These are phyloP conservation scores for Cosmia pyralina DNA, from an alignment of 2,888 invertebrate species.

Conservation along the genomic window DNA sequence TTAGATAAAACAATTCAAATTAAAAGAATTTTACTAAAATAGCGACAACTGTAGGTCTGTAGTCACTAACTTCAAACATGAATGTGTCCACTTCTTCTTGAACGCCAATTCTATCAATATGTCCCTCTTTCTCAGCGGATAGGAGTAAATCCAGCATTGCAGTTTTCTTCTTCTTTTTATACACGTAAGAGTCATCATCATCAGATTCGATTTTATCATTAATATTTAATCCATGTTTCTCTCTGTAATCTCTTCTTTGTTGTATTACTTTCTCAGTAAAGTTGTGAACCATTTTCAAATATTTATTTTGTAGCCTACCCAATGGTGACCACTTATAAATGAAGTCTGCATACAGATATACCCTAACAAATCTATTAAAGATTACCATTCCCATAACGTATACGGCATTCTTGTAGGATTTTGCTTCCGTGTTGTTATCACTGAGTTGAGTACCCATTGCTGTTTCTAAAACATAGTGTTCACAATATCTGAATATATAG, in stretches of 20 bases:
- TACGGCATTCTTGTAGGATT: conserved; percentile 90
- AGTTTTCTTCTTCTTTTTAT: conserved; percentile 84
- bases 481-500: background rate
- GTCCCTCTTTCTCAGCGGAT: conserved; percentile 84
- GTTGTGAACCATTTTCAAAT: conserved; percentile 77
- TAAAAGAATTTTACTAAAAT: background rate
- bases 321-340: conserved; percentile 87
- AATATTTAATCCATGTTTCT: conserved; percentile 53
- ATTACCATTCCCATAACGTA: conserved; percentile 80
- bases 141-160: conserved; percentile 90
- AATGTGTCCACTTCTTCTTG: conserved; percentile 92
- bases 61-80: conserved; percentile 88
- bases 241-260: conserved; percentile 63
- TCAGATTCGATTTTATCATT: conserved; percentile 50
- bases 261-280: conserved; percentile 85
- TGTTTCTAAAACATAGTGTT: conserved; percentile 82
- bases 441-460: conserved; percentile 92
- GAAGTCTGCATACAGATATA: conserved; percentile 90
- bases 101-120: conserved; percentile 88
- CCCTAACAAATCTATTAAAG: conserved; percentile 81
- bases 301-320: conserved; percentile 84
- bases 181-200: conserved; percentile 66
- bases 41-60: background rate
- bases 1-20: background rate
- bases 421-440: conserved; percentile 80